Conservation (phyloP, 2,113 vertebrate genomes). For the Hirundichthys speculiger region DNA sequence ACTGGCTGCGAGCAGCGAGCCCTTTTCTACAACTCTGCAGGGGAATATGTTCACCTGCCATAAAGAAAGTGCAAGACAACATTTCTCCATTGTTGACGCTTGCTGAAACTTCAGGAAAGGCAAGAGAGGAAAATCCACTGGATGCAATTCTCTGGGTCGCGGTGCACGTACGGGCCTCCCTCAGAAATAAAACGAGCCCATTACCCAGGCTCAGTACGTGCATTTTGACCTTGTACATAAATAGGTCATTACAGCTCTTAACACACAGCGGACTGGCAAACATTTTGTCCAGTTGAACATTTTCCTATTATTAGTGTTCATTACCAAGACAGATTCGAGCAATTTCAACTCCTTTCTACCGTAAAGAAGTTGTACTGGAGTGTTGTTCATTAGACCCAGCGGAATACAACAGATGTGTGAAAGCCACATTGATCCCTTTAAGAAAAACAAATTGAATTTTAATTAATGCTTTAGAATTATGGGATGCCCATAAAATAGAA, state of each 20-base stretch:
- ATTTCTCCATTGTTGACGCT: constrained; percentile 24
- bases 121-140: not conserved
- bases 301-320: not conserved
- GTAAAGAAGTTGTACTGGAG: not conserved
- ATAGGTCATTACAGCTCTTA: too few relatives aligned
- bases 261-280: not conserved
- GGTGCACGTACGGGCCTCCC: constrained; percentile 1
- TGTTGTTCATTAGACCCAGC: too few relatives aligned
- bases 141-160: not conserved
- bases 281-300: not conserved
- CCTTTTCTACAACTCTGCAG: constrained; percentile 32
- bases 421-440: too few relatives aligned
- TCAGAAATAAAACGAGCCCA: too few relatives aligned
- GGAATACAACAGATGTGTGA: too few relatives aligned
- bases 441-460: not conserved
- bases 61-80: constrained; percentile 30
- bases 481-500: not conserved
- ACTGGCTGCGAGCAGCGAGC: constrained; percentile 52
- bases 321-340: not conserved
- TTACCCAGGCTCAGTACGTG: too few relatives aligned
- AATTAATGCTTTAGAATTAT: not conserved
- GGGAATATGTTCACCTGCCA: constrained; percentile 49
- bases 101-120: constrained; percentile 7
- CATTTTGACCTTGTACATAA: too few relatives aligned
- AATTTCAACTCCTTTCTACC: not conserved